These are phyloP conservation scores for Seladonia tumulorum DNA, from an alignment of 2,888 invertebrate genomes.

Conservation along the genomic window DNA sequence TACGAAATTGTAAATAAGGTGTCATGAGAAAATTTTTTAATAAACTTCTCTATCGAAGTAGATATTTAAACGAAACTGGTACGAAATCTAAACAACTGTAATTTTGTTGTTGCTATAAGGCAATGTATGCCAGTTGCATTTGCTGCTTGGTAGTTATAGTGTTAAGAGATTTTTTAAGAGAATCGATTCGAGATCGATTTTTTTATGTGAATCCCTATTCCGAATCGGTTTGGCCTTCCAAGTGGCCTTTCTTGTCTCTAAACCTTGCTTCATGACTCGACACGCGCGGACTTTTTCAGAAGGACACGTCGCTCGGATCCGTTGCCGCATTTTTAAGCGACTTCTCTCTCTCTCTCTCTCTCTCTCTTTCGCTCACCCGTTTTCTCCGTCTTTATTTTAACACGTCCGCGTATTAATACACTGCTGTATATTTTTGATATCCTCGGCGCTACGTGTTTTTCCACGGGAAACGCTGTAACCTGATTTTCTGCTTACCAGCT, in stretches of 20 bases:
- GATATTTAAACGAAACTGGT: too few species aligned
- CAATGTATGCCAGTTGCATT: too few species aligned
- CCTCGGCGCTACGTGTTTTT: background rate
- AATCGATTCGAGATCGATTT: background rate
- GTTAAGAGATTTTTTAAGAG: too few species aligned
- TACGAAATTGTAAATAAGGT: too few species aligned
- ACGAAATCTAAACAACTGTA: too few species aligned
- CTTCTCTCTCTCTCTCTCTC: background rate
- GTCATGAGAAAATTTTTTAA: too few species aligned
- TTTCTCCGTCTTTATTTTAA: constrained; percentile 6
- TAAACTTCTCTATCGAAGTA: too few species aligned
- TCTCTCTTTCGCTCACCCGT: background rate
- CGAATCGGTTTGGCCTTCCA: constrained; percentile 43
- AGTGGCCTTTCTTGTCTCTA: constrained; percentile 40
- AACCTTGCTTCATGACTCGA: constrained; percentile 36
- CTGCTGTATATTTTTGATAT: background rate
- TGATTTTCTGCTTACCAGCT: constrained; percentile 1
- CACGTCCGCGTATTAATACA: constrained; percentile 14
- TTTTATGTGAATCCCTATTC: background rate
- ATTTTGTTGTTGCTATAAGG: too few species aligned
- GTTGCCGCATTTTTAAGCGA: constrained; percentile 33
- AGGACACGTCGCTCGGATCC: constrained; percentile 46
- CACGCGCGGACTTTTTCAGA: constrained; percentile 52
- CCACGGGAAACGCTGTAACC: background rate
- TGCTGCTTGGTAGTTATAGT: too few species aligned